Evolutionary conservation across 1,140 invertebrate genomes (phyloP), one percentile per base, ranked within the genome.

Genomic region (Acromyrmex charruanus): DNA sequence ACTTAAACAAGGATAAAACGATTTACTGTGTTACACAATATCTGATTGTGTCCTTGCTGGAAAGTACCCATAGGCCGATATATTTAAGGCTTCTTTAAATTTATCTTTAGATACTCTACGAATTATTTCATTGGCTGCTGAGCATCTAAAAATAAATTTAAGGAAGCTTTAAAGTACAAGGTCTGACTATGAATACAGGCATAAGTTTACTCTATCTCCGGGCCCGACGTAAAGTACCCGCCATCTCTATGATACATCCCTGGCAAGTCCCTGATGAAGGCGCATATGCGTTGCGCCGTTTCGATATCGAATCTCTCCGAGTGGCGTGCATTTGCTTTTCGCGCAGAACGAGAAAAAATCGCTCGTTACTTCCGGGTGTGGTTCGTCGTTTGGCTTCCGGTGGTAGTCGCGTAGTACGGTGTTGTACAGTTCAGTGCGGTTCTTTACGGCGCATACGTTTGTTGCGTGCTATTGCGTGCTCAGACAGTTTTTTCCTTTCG

Each of bases 401-500:
- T 18, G 63, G 18, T 39, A 35, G n/a, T 66, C 63, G 28, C 28
- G 61, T 44, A 18, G 49, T 63, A 63, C 16, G 16, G 31, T 6
- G 25, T 31, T 66, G 18, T n/a, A 66, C 59, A 4, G n/a, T 28
- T 5, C 21, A 5, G 39, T 44, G 39, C 9, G 10, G 9, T 44
- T 44, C 9, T 44, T 9, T 44, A 44, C 49, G 55, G 9, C 31
- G 16, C 31, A 6, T 25, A 44, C 66, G n/a, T 69, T 49, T 25
- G 35, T 71, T 12, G 5, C 68, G 12, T n/a, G 9, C 1, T 7
- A 1, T 39, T 10, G 39, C 39, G 39, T 66, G 14, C 16, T 66
- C 31, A 44, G 6, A 53, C 71, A 44, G 77, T 87, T 66, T 71
- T 82, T 72, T 4, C 49, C 49, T 51, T 16, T 81, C 77, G 63